A percentile compares a stretch with the other conserved stretches of the same genome.
These are phyloP conservation scores for Otocyon megalotis DNA, from an alignment of 2,113 vertebrate species.

Conservation along the genomic window DNA sequence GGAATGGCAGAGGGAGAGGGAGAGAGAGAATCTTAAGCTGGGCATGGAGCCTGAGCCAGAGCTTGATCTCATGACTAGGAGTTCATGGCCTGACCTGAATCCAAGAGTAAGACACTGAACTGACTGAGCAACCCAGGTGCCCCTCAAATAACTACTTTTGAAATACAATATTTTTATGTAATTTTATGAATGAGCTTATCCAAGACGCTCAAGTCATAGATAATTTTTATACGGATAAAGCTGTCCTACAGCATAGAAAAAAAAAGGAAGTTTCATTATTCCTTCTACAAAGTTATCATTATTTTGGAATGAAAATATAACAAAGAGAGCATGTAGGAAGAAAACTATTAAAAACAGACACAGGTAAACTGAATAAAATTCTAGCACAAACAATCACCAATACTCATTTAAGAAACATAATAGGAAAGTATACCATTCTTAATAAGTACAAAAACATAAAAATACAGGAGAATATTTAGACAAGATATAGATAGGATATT, in stretches of 20 bases:
- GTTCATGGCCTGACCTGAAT: background rate
- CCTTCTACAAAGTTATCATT: background rate
- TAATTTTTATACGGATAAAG: background rate
- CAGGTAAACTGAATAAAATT: background rate
- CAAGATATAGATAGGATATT: background rate
- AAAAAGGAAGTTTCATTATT: background rate
- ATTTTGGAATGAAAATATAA: constrained; percentile 5
- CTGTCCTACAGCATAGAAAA: background rate
- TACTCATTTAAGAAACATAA: background rate
- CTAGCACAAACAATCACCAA: background rate
- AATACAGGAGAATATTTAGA: background rate
- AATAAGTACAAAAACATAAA: background rate
- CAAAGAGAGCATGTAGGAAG: background rate
- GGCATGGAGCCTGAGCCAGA: background rate
- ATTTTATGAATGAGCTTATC: background rate
- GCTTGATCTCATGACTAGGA: background rate
- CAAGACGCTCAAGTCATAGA: background rate
- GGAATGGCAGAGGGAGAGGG: background rate
- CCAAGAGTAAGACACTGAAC: background rate
- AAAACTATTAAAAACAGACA: background rate
- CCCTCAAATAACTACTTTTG: background rate
- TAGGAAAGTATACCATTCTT: background rate
- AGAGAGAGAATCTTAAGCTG: background rate
- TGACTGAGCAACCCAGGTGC: background rate
- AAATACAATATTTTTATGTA: background rate